These are phyloP conservation scores for Tyria jacobaeae DNA, from an alignment of 2,888 invertebrate species.

Conservation along the genomic window DNA sequence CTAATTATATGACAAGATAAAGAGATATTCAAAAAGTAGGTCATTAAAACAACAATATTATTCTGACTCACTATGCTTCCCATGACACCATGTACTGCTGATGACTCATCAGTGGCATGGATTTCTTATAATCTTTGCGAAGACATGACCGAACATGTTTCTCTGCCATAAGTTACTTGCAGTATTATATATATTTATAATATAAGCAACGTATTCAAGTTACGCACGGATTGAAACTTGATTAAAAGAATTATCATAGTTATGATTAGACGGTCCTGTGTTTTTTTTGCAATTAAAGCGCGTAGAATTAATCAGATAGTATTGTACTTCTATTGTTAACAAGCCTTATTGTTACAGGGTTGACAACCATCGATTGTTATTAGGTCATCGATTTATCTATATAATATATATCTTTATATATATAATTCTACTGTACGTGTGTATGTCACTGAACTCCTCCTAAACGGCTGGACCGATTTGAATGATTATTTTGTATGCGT, in stretches of 20 bases:
- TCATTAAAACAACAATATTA: constrained; percentile 4
- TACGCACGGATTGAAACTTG: constrained; percentile 1
- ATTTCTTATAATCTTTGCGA: constrained; percentile 16
- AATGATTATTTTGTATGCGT: too few species aligned
- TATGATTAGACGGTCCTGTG: not conserved
- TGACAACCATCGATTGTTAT: too few species aligned
- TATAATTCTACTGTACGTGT: too few species aligned
- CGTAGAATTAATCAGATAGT: too few species aligned
- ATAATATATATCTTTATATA: too few species aligned
- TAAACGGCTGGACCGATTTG: too few species aligned
- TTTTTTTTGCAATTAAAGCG: not conserved
- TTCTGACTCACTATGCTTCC: constrained; percentile 19
- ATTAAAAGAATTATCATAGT: not conserved
- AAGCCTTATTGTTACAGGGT: not conserved
- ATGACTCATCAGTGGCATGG: constrained; percentile 23
- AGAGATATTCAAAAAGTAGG: constrained; percentile 4
- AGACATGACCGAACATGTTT: constrained; percentile 18
- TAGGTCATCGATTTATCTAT: too few species aligned
- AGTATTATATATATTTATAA: too few species aligned
- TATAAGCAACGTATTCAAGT: constrained; percentile 7
- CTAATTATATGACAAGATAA: not conserved
- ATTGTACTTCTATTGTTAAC: too few species aligned
- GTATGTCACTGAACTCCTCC: too few species aligned
- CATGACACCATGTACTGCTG: constrained; percentile 14
- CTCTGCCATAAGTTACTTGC: constrained; percentile 1